Conservation (phyloP, 2,888 invertebrate genomes). For the Aspidapion aeneum region DNA sequence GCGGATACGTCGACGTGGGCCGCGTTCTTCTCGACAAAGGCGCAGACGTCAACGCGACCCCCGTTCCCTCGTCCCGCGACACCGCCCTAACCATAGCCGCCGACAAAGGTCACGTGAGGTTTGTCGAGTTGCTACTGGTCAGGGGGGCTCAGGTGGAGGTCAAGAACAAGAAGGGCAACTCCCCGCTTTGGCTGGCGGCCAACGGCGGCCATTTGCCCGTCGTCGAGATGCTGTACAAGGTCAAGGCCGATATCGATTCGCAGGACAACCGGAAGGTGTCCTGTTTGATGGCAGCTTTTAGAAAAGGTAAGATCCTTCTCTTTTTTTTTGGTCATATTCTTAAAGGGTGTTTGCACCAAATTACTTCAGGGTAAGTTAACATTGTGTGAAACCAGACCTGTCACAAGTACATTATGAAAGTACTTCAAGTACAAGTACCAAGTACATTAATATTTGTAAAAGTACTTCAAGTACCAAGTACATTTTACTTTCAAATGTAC, state of each 20-base stretch:
- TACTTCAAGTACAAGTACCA: too few relatives aligned
- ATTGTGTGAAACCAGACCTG: too few relatives aligned
- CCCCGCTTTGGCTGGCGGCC: slow-evolving; percentile 96
- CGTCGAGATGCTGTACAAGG: slow-evolving; percentile 88
- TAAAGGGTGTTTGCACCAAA: too few relatives aligned
- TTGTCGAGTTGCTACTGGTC: slow-evolving; percentile 76
- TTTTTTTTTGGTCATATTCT: too few relatives aligned
- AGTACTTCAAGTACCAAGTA: too few relatives aligned
- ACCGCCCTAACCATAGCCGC: slow-evolving; percentile 99
- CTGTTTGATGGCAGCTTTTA: slow-evolving; percentile 97
- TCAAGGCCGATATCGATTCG: slow-evolving; percentile 94
- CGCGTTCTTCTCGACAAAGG: slow-evolving; percentile 92
- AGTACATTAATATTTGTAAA: too few relatives aligned
- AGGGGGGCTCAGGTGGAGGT: slow-evolving; percentile 92
- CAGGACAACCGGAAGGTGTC: slow-evolving; percentile 98
- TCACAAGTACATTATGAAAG: too few relatives aligned
- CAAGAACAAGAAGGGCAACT: slow-evolving; percentile 99
- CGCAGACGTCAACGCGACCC: slow-evolving; percentile 98
- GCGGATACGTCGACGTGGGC: slow-evolving; percentile 98
- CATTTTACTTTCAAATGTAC: too few relatives aligned
- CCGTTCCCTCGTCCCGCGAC: slow-evolving; percentile 96
- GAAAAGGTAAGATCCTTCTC: too few relatives aligned
- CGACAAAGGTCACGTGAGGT: slow-evolving; percentile 97
- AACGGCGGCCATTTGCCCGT: slow-evolving; percentile 97
- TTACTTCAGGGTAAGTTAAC: too few relatives aligned